Evolutionary conservation across 1,140 invertebrate species (phyloP).

Genomic region (Pseudomyrmex sp.): DNA sequence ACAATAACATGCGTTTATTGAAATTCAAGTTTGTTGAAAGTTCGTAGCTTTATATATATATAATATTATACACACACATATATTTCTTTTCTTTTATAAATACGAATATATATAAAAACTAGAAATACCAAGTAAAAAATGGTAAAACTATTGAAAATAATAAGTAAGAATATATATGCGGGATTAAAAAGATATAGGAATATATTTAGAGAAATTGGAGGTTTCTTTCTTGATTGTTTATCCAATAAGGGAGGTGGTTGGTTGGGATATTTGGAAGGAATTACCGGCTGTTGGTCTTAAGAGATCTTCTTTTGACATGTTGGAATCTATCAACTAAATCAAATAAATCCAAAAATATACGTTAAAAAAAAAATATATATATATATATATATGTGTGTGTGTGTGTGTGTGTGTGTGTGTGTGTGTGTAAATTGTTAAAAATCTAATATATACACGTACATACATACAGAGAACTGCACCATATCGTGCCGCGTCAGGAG

Average conservation of each 20-base stretch:
- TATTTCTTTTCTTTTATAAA: too few relatives aligned
- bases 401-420: too few relatives aligned
- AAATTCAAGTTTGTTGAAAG: conserved; percentile 7
- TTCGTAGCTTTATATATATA: not conserved
- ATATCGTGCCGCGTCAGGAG: too few relatives aligned
- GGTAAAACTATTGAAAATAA: not conserved
- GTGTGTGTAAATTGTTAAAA: too few relatives aligned
- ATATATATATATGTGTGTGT: too few relatives aligned
- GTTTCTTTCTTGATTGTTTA: conserved; percentile 40
- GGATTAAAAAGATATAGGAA: not conserved
- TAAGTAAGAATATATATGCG: conserved; percentile 12
- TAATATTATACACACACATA: too few relatives aligned
- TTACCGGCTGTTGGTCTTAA: conserved; percentile 68
- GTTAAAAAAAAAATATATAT: not conserved
- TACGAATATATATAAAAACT: too few relatives aligned
- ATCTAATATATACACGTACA: too few relatives aligned
- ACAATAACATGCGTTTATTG: not conserved
- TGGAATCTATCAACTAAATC: conserved; percentile 72
- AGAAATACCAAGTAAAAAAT: too few relatives aligned
- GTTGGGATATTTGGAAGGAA: conserved; percentile 59
- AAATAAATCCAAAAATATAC: conserved; percentile 56
- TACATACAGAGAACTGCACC: too few relatives aligned
- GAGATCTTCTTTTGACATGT: conserved; percentile 70
- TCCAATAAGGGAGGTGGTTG: conserved; percentile 64
- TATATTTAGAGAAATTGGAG: conserved; percentile 9